These are phyloP conservation scores for Cecidostiba fungosa DNA, from an alignment of 2,888 invertebrate species.

Conservation along the genomic window DNA sequence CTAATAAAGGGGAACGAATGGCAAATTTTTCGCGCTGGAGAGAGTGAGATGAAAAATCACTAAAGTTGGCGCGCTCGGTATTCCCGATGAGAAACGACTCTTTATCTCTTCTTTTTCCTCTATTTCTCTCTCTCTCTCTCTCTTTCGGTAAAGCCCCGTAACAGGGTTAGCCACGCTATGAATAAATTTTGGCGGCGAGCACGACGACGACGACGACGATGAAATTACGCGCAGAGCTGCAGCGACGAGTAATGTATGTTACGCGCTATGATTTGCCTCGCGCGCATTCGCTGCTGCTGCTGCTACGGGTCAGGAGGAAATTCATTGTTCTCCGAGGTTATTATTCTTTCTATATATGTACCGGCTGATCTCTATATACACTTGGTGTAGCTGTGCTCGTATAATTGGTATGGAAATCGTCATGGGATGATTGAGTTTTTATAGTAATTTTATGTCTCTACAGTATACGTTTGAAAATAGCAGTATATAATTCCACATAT, in stretches of 20 bases:
- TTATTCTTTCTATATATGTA: conserved; percentile 40
- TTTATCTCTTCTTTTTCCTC: conserved; percentile 61
- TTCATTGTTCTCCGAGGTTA: conserved; percentile 43
- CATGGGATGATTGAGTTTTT: too few species aligned
- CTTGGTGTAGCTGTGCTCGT: not conserved
- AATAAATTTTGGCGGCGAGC: conserved; percentile 76
- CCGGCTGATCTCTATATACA: not conserved
- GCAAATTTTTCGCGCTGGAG: conserved; percentile 58
- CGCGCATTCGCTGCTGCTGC: not conserved
- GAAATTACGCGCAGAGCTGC: conserved; percentile 72
- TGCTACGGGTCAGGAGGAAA: conserved; percentile 17
- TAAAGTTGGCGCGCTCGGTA: conserved; percentile 67
- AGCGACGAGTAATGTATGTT: conserved; percentile 60
- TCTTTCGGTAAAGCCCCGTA: conserved; percentile 75
- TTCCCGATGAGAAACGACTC: conserved; percentile 70
- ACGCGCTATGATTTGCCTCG: conserved; percentile 58
- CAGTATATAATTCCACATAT: too few species aligned
- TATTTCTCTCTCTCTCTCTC: conserved; percentile 63
- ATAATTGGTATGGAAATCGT: too few species aligned
- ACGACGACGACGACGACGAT: conserved; percentile 64
- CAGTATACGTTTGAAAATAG: too few species aligned
- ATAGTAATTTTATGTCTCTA: too few species aligned
- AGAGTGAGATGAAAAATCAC: conserved; percentile 68
- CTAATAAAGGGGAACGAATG: conserved; percentile 52
- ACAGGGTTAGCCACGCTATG: conserved; percentile 78